Evolutionary conservation across 2,888 invertebrate species (phyloP), one percentile per base, ranked within the genome.

Genomic region (Resseliella maxima): DNA sequence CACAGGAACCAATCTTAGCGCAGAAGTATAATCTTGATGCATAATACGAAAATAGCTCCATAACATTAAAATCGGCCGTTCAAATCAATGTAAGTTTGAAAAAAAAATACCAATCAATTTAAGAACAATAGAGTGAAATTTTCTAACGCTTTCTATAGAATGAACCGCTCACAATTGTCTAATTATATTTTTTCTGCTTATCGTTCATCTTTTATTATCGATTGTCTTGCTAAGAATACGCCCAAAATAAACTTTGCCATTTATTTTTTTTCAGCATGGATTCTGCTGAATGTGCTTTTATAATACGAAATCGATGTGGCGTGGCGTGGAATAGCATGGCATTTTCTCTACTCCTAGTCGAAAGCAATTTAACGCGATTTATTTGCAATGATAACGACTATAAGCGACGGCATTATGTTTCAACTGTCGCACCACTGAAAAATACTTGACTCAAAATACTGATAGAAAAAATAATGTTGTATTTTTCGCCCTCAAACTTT

Each of bases 331-430:
- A 12, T 35, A n/a, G n/a, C n/a, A n/a, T n/a, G n/a, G n/a, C n/a
- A n/a, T 72, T 12, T 50, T 18, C 31, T 8, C 31, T 72, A 18
- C 72, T 72, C 35, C 72, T 72, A 72, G 72, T 72, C 72, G 10
- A 72, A 72, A 72, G 72, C 72, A 72, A 72, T 72, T 72, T 72
- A 31, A 72, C 31, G 72, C 72, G 72, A 72, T 72, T 72, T 31
- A 72, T 31, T 31, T 35, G 31, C 72, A 72, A 72, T 72, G 72
- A 72, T 72, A 72, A 72, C 31, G 72, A 31, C 0, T 27, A 0
- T 31, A 15, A n/a, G 72, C 72, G 72, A 31, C 72, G 72, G 72
- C 72, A 72, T 72, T 72, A 35, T 72, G 15, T 72, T 72, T 72
- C 72, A 72, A 21, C 31, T 72, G 72, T 72, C 72, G 27, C 35